phyloP scores from a whole-genome alignment of 2,797 vertebrate genomes.

The Poecilia picta region DNA sequence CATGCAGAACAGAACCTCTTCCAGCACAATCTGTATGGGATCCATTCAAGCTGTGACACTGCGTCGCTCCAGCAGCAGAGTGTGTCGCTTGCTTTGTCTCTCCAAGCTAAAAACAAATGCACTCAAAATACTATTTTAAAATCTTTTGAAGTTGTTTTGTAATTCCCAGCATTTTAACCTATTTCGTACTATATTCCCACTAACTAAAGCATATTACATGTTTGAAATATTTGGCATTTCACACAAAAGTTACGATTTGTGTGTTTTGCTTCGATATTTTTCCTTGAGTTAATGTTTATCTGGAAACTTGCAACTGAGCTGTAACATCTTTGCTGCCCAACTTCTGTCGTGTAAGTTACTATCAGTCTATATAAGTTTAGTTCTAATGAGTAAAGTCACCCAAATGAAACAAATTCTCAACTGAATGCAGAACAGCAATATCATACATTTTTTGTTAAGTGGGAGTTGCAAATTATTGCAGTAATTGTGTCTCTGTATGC shows the following conservation, averaged over 20 bases:
- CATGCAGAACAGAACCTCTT: neutral
- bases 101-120: neutral
- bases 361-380: neutral
- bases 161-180: neutral
- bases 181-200: neutral
- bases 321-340: neutral
- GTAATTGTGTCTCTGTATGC: neutral
- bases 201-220: neutral
- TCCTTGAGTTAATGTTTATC: neutral
- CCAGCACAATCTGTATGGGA: neutral
- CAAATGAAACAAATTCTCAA: neutral
- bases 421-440: neutral
- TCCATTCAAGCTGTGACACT: neutral
- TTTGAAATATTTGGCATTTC: neutral
- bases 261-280: neutral
- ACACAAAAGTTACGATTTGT: neutral
- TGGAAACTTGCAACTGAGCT: neutral
- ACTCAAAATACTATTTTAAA: neutral
- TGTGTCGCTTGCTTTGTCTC: no score
- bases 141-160: neutral
- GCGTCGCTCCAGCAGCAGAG: neutral
- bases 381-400: neutral
- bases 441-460: neutral
- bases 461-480: neutral
- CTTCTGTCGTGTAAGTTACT: neutral